Evolutionary conservation across 1,140 invertebrate species (phyloP).

Genomic region (Brachionus plicatilis): DNA sequence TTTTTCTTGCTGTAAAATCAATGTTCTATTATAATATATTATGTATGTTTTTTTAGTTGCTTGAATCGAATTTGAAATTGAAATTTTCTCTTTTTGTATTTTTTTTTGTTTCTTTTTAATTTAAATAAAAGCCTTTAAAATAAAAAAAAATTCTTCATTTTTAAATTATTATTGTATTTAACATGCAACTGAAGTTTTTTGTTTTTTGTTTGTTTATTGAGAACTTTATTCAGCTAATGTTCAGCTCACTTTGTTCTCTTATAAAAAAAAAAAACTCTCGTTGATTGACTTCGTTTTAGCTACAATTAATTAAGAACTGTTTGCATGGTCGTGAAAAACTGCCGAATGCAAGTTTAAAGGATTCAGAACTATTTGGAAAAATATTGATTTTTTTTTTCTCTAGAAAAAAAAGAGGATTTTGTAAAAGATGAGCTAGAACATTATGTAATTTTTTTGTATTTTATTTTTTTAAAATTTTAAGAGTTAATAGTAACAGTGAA

Average conservation of each 20-base stretch:
- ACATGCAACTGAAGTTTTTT: slow-evolving; percentile 8
- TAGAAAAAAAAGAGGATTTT: neutral
- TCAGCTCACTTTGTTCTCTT: neutral
- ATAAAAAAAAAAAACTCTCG: neutral
- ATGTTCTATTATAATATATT: slow-evolving; percentile 36
- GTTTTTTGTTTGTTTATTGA: neutral
- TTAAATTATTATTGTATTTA: slow-evolving; percentile 22
- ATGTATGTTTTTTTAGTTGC: slow-evolving; percentile 1
- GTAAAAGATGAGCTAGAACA: neutral
- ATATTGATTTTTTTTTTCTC: neutral
- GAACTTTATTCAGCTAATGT: neutral
- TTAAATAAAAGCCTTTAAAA: slow-evolving; percentile 14
- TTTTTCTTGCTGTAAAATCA: slow-evolving; percentile 18
- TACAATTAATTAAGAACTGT: neutral
- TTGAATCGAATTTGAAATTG: slow-evolving; percentile 34
- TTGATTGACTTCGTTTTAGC: neutral
- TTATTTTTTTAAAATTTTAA: neutral
- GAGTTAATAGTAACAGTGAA: neutral
- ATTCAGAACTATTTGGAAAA: neutral
- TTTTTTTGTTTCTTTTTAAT: slow-evolving; percentile 19
- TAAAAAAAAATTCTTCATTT: neutral
- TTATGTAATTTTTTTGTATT: neutral
- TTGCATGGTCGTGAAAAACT: neutral
- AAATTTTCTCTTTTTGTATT: slow-evolving; percentile 32
- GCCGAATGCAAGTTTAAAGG: neutral